Evolutionary conservation across 2,797 vertebrate genomes (phyloP).

Genomic region (Prionace glauca): DNA sequence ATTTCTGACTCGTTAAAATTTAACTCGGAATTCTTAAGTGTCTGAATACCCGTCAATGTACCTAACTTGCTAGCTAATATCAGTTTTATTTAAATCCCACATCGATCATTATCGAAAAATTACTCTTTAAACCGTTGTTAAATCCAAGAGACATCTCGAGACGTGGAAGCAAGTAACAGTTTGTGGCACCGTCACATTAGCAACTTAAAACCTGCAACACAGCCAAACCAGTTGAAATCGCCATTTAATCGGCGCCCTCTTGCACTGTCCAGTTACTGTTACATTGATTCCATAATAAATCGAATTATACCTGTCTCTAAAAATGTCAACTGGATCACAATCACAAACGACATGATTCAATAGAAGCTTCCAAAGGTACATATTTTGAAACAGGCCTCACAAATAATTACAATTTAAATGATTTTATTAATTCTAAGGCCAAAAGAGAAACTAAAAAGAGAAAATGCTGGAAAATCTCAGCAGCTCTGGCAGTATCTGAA

Average conservation of each 20-base stretch:
- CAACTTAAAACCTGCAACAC: background rate
- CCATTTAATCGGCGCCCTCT: background rate
- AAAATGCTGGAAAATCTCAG: too few relatives aligned
- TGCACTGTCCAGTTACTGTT: background rate
- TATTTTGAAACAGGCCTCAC: background rate
- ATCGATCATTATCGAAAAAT: background rate
- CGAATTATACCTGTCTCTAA: background rate
- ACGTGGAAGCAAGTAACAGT: background rate
- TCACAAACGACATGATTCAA: background rate
- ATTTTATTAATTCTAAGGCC: background rate
- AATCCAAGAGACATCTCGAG: background rate
- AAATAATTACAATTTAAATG: background rate
- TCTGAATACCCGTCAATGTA: background rate
- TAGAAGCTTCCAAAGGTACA: background rate
- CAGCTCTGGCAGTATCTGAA: too few relatives aligned
- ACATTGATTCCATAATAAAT: background rate
- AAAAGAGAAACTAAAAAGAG: too few relatives aligned
- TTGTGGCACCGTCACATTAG: too few relatives aligned
- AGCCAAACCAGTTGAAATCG: background rate
- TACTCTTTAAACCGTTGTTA: background rate
- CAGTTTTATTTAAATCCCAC: background rate
- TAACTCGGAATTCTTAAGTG: background rate
- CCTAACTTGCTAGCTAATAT: background rate
- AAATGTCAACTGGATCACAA: background rate
- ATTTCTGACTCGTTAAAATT: background rate